Evolutionary conservation across 1,140 invertebrate species (phyloP).

Genomic region (Bombus difficillimus): DNA sequence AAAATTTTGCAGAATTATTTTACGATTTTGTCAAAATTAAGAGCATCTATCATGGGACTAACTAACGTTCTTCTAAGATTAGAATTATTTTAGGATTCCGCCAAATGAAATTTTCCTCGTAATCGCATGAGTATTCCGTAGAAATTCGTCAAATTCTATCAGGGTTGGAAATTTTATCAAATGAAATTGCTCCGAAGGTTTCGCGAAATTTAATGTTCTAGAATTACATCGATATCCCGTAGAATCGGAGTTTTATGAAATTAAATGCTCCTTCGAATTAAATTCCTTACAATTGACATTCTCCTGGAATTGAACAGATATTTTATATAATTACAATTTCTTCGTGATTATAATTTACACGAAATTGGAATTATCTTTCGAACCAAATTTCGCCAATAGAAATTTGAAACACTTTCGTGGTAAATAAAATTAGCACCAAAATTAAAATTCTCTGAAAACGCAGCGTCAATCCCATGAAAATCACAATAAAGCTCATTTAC

Average conservation of each 20-base stretch:
- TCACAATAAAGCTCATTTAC: too few relatives aligned
- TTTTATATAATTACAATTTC: neutral
- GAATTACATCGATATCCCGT: neutral
- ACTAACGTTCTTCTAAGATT: neutral
- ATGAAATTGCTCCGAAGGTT: neutral
- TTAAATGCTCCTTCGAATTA: neutral
- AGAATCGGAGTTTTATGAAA: neutral
- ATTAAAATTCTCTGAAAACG: neutral
- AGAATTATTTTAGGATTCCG: neutral
- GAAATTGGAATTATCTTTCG: too few relatives aligned
- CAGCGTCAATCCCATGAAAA: neutral
- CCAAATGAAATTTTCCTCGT: neutral
- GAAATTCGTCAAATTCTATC: neutral
- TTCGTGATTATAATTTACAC: neutral
- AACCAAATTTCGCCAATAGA: neutral
- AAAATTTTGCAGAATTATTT: neutral
- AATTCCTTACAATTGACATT: neutral
- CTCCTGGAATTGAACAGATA: neutral
- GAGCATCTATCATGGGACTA: neutral
- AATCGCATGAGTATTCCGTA: neutral
- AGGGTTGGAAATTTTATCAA: neutral
- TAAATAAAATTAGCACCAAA: too few relatives aligned
- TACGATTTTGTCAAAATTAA: too few relatives aligned
- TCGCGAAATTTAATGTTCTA: neutral
- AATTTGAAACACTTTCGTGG: neutral